These are phyloP conservation scores for Mycteria americana DNA, from an alignment of 2,797 vertebrate species.

Conservation along the genomic window DNA sequence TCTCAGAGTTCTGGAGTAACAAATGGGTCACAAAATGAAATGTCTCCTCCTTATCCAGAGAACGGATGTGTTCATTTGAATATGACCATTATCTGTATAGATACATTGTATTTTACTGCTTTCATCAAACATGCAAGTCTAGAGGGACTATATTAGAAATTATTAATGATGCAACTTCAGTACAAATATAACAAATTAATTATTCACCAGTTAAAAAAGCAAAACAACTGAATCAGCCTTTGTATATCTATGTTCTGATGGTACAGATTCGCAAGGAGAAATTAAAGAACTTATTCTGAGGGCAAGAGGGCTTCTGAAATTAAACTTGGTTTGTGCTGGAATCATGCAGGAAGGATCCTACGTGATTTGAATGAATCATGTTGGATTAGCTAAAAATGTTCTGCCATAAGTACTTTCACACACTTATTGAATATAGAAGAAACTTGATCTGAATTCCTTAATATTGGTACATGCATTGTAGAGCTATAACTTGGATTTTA, in stretches of 20 bases:
- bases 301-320: conserved; percentile 9
- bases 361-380: not conserved
- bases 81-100: not conserved
- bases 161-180: conserved; percentile 5
- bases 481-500: not conserved
- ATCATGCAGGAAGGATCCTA: conserved; percentile 21
- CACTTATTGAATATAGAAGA: not conserved
- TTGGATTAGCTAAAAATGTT: conserved; percentile 25
- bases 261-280: not conserved
- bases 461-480: not conserved
- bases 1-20: not conserved
- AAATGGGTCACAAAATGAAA: not conserved
- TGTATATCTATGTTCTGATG: not conserved
- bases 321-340: not conserved
- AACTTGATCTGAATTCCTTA: not conserved
- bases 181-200: conserved; percentile 18
- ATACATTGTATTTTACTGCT: not conserved
- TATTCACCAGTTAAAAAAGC: conserved; percentile 30
- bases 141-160: not conserved
- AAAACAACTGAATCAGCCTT: not conserved
- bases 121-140: not conserved
- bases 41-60: not conserved
- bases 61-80: not conserved
- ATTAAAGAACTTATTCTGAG: not conserved
- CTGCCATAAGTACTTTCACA: not conserved